Percentiles rank a stretch among this genome's conserved stretches.
phyloP scores from a whole-genome alignment of 1,140 invertebrate species.

The Lasioglossum albipes region DNA sequence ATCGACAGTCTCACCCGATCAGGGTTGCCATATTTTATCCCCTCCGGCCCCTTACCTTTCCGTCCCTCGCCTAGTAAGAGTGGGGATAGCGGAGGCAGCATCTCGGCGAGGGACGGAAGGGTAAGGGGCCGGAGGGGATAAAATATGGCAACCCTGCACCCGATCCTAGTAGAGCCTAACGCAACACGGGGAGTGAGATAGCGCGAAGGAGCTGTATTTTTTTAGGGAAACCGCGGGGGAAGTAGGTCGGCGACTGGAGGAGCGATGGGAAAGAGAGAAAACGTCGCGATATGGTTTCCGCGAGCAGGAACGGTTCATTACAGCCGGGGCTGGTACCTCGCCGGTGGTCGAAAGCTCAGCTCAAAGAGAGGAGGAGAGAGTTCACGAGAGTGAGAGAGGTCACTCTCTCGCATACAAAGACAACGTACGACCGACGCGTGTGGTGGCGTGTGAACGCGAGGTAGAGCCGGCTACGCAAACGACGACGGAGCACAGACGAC shows the following conservation, averaged over 20 bases:
- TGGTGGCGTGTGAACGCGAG: not conserved
- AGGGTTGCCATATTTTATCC: no score
- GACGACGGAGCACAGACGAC: constrained; percentile 51
- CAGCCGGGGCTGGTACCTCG: constrained; percentile 38
- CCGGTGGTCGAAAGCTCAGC: constrained; percentile 47
- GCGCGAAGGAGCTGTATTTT: not conserved
- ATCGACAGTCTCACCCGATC: no score
- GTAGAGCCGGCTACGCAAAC: constrained; percentile 47
- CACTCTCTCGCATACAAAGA: constrained; percentile 28
- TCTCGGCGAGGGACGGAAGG: no score
- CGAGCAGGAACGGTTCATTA: constrained; percentile 57
- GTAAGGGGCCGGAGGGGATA: no score
- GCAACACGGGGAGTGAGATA: not conserved
- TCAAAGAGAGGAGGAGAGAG: constrained; percentile 8
- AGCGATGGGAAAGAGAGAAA: constrained; percentile 1
- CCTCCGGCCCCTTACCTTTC: no score
- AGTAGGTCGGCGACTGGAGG: not conserved
- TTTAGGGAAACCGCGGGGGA: not conserved
- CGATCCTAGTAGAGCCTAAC: no score
- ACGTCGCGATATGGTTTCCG: constrained; percentile 12
- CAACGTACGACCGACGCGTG: not conserved
- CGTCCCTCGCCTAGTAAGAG: no score
- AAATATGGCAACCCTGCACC: no score
- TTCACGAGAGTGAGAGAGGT: constrained; percentile 15
- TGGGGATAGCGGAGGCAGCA: no score